phyloP scores from a whole-genome alignment of 2,888 invertebrate species.

The Stomorhina lunata region DNA sequence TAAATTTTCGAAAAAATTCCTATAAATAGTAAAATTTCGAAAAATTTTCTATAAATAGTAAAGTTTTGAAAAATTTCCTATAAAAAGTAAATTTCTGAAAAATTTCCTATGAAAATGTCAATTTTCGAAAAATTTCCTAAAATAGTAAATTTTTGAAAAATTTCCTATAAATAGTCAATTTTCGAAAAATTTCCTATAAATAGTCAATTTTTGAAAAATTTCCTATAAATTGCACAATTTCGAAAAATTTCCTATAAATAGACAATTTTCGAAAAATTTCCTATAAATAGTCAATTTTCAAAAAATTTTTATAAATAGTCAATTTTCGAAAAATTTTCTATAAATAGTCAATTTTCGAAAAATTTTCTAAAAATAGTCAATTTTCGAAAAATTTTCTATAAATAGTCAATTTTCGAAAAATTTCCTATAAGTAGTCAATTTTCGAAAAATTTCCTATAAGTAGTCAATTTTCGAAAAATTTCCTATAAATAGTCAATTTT shows the following conservation, averaged over 20 bases:
- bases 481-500: neutral
- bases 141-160: too few species aligned
- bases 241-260: neutral
- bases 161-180: slow-evolving; percentile 25
- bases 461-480: neutral
- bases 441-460: too few species aligned
- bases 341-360: too few species aligned
- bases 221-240: slow-evolving; percentile 17
- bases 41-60: too few species aligned
- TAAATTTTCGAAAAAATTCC: too few species aligned
- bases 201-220: too few species aligned
- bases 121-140: neutral
- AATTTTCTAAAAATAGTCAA: neutral
- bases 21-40: neutral
- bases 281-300: neutral
- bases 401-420: neutral
- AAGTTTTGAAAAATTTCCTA: neutral
- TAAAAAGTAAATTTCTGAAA: too few species aligned
- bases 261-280: too few species aligned
- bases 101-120: too few species aligned
- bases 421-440: neutral
- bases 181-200: neutral
- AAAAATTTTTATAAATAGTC: neutral
- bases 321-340: too few species aligned
- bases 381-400: too few species aligned